Evolutionary conservation across 2,113 vertebrate genomes (phyloP).

Genomic region (Notarius lentiginosus): DNA sequence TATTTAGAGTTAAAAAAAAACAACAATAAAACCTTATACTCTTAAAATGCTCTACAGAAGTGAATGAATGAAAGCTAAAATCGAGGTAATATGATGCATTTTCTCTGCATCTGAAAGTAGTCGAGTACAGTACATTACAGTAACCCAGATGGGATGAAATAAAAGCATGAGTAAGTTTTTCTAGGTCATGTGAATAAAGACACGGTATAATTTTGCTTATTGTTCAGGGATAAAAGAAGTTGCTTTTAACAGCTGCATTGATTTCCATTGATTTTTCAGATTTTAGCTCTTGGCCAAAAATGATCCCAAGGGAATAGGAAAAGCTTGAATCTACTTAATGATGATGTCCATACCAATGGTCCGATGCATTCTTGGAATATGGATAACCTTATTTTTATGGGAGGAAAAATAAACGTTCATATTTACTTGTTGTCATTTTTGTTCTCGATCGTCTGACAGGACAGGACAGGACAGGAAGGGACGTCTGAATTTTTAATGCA

Average conservation of each 20-base stretch:
- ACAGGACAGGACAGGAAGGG: slow-evolving; percentile 43
- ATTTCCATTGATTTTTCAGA: not conserved
- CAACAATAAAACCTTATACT: not conserved
- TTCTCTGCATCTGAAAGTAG: not conserved
- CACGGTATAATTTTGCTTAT: not conserved
- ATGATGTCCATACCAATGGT: not conserved
- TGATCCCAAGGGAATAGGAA: not conserved
- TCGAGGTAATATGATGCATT: not conserved
- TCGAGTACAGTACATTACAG: slow-evolving; percentile 4
- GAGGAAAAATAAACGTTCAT: not conserved
- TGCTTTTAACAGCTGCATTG: not conserved
- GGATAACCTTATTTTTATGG: not conserved
- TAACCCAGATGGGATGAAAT: not conserved
- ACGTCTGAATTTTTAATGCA: slow-evolving; percentile 32
- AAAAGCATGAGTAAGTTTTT: not conserved
- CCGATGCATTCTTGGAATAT: not conserved
- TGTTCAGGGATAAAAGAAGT: not conserved
- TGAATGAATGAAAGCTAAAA: not conserved
- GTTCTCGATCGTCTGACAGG: slow-evolving; percentile 29
- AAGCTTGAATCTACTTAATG: slow-evolving; percentile 1
- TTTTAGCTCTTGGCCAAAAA: slow-evolving; percentile 1
- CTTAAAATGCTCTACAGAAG: not conserved
- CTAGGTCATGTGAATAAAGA: not conserved
- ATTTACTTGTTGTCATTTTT: slow-evolving; percentile 16
- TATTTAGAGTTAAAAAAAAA: not conserved